Conservation (phyloP, 1,140 invertebrate genomes). For the Prorops nasuta region DNA sequence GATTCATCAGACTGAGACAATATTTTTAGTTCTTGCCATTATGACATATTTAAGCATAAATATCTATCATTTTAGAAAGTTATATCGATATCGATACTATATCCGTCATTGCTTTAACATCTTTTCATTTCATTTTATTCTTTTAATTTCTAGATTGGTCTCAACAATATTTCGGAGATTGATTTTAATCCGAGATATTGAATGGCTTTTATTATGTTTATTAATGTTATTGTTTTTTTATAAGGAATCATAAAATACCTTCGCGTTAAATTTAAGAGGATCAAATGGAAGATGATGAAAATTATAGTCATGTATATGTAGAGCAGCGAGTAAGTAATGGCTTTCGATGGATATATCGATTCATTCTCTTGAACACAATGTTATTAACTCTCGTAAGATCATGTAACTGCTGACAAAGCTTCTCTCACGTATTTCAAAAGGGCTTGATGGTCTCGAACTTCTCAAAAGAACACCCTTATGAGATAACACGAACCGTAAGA, state of each 20-base stretch:
- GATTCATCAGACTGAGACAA: no score
- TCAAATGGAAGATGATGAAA: constrained; percentile 3
- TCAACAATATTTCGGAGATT: no score
- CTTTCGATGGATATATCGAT: constrained; percentile 31
- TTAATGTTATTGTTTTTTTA: no score
- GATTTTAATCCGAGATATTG: no score
- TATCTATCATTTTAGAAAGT: no score
- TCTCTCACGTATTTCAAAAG: constrained; percentile 35
- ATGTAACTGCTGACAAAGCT: constrained; percentile 40
- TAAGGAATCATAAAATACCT: constrained; percentile 7
- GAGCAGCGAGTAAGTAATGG: constrained; percentile 31
- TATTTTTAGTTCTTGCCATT: no score
- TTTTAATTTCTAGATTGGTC: no score
- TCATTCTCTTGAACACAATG: constrained; percentile 46
- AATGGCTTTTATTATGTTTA: no score
- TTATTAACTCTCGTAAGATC: constrained; percentile 35
- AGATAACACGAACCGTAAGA: constrained; percentile 17
- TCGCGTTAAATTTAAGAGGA: constrained; percentile 24
- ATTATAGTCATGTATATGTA: constrained; percentile 35
- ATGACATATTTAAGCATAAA: no score
- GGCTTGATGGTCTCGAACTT: constrained; percentile 19
- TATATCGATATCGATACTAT: no score
- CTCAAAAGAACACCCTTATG: constrained; percentile 8
- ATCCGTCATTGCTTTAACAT: no score
- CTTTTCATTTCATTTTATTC: no score